Evolutionary conservation across 2,888 invertebrate species (phyloP).

Genomic region (Lysandra coridon): DNA sequence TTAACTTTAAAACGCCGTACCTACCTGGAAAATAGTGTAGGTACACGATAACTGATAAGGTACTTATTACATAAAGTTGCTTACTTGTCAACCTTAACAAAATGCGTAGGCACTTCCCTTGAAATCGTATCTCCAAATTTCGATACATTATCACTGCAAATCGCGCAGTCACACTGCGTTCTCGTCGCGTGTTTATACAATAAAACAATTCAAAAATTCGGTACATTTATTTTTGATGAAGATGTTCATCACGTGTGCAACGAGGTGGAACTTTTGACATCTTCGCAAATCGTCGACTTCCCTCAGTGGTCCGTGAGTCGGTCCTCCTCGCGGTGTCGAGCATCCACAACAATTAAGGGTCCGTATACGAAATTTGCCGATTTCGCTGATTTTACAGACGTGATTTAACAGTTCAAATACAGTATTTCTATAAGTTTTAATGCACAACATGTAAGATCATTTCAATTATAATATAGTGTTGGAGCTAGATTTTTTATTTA

Average conservation of each 20-base stretch:
- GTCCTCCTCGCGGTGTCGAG: background rate
- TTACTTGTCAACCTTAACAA: background rate
- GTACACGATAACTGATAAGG: background rate
- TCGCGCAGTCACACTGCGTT: background rate
- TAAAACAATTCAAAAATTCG: background rate
- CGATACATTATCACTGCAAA: background rate
- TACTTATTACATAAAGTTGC: background rate
- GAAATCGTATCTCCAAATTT: background rate
- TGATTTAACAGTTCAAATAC: too few species aligned
- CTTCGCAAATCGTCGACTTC: background rate
- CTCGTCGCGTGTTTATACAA: background rate
- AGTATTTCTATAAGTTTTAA: too few species aligned
- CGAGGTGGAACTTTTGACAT: conserved; percentile 6
- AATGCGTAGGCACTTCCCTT: background rate
- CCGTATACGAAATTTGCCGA: too few species aligned
- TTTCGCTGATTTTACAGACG: too few species aligned
- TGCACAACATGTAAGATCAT: too few species aligned
- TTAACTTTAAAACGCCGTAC: background rate
- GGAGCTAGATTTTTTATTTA: too few species aligned
- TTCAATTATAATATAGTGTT: too few species aligned
- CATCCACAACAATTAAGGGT: conserved; percentile 23
- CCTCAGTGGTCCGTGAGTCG: background rate
- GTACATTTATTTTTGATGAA: background rate
- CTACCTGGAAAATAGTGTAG: background rate
- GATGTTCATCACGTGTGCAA: background rate